These are phyloP conservation scores for Kradibia gibbosae DNA, from an alignment of 1,140 invertebrate genomes.

Conservation along the genomic window DNA sequence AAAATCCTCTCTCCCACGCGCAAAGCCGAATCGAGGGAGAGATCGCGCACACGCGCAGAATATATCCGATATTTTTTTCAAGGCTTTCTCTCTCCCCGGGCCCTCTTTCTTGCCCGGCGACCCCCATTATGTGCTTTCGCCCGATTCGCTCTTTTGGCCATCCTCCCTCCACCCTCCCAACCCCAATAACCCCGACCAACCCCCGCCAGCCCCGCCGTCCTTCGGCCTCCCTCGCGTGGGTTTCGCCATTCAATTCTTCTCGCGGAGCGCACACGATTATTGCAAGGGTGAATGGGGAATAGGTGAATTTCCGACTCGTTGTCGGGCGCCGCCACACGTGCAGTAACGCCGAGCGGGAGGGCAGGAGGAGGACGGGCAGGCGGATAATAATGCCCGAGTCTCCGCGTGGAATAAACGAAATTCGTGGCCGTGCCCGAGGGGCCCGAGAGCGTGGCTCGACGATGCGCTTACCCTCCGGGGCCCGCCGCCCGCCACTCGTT, in stretches of 20 bases:
- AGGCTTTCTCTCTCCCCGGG: slow-evolving; percentile 41
- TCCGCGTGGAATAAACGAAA: background rate
- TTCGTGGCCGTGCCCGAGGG: background rate
- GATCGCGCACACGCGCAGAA: slow-evolving; percentile 31
- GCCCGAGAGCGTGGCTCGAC: background rate
- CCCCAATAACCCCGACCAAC: too few species aligned
- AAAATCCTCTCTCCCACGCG: slow-evolving; percentile 23
- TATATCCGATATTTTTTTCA: slow-evolving; percentile 48
- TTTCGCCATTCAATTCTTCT: slow-evolving; percentile 31
- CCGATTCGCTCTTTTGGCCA: slow-evolving; percentile 13
- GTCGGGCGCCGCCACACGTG: background rate
- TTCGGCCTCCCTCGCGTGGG: too few species aligned
- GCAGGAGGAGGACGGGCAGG: background rate
- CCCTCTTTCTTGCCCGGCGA: slow-evolving; percentile 22
- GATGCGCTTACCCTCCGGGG: background rate
- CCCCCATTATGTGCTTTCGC: slow-evolving; percentile 39
- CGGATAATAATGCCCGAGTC: background rate
- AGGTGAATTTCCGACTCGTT: slow-evolving; percentile 36
- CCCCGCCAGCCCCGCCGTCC: too few species aligned
- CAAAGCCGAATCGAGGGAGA: background rate
- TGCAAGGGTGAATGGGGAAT: slow-evolving; percentile 32
- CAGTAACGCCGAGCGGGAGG: background rate
- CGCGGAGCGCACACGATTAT: slow-evolving; percentile 32
- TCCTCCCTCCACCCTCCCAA: background rate
- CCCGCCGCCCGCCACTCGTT: background rate